Conservation (phyloP, 2,113 vertebrate species). For the Alaudala cheleensis region DNA sequence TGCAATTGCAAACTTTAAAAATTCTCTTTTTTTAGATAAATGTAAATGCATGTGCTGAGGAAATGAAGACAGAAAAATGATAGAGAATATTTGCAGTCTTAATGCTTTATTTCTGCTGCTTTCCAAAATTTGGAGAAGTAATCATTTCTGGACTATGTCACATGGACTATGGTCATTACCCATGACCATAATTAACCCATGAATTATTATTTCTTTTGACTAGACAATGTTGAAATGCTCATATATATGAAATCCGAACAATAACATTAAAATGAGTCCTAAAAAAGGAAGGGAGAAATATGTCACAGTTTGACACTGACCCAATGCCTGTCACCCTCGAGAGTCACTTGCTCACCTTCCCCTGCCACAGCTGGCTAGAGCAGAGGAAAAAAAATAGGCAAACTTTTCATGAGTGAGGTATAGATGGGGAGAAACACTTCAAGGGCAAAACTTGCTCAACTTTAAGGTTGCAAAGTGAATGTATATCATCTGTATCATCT, state of each 20-base stretch:
- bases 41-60: not conserved
- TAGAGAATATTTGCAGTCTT: not conserved
- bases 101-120: not conserved
- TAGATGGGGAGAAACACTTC: not conserved
- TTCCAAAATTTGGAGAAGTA: not conserved
- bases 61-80: not conserved
- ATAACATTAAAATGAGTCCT: not conserved
- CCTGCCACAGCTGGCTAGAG: not conserved
- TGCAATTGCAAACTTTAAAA: not conserved
- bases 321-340: accelerated
- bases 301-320: not conserved
- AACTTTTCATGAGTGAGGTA: not conserved
- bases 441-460: not conserved
- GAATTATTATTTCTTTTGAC: not conserved
- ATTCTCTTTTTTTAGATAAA: not conserved
- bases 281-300: not conserved
- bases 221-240: accelerated
- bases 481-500: not conserved
- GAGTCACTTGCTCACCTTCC: accelerated
- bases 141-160: accelerated
- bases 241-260: not conserved
- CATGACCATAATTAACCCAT: not conserved
- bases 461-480: not conserved
- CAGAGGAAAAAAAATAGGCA: not conserved
- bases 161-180: accelerated